Evolutionary conservation across 2,888 invertebrate species (phyloP), one percentile per base, ranked within the genome.

Genomic region (Andrena marginata): DNA sequence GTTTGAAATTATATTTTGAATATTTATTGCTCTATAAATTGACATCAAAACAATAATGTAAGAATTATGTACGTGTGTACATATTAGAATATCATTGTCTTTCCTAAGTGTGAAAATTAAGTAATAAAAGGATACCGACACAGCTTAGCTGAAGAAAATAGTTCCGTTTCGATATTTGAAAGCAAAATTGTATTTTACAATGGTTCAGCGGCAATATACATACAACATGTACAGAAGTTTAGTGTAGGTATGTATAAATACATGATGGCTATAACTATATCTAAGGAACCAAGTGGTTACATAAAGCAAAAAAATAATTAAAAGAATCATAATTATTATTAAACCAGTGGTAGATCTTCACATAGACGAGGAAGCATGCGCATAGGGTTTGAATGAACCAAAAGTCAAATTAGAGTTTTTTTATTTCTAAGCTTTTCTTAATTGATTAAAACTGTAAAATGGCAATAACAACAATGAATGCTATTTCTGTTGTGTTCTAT

Each of bases 111-210:
- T 42, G 42, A 42, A 13, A 42, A 42, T 42, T 13, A 42, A 42
- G 13, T 42, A 42, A 42, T 42, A 42, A 42, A 42, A 13, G 31
- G 16, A 13, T 29, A 13, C 29, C 10, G 16, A 7, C 26, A 26
- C 42, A 23, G n/a, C 49, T 67, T 10, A 51, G 31, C 8, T 29
- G 1, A 59, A 42, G 42, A 35, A 69, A 10, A 26, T 5, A 69
- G 23, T 69, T 59, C 29, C 5, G 42, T 29, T 29, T 0, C 10
- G n/a, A 60, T 16, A 29, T 16, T 59, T 69, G 59, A 42, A 31
- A 69, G 16, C 29, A 69, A 7, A 33, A 59, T 16, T 85, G 23
- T 83, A 83, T 80, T 85, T 70, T 35, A 75, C 33, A 80, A 64
- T 68, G 54, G 13, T 51, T 42, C 67, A 77, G 69, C 48, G 56